Evolutionary conservation across 37 sponge, comb jelly and placozoan species (phyloP), one percentile per base, ranked within the genome.

Genomic region (Dysidea cf. avara): DNA sequence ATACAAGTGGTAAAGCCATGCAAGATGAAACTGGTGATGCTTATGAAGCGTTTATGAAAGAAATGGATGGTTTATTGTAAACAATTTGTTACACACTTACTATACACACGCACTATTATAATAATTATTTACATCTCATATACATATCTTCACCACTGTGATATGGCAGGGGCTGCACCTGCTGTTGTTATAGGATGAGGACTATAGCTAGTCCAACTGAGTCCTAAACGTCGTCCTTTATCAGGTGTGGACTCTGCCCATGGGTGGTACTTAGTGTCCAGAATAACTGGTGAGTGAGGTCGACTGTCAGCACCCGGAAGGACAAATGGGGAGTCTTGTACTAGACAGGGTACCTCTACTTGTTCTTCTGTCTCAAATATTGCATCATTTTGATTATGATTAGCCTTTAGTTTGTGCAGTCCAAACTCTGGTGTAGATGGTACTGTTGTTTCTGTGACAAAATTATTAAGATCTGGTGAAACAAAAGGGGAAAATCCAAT

Each of bases 11-110:
- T 13, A 34, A 28, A 3, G 25, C 68, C 1, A 48, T 30, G 21
- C 37, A 47, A 17, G 30, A 28, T 12, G 37, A 25, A 31, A 80
- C 81, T 46, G 94, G 87, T 37, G 97, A 93, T 61, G 99, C 95
- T 18, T 97, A 97, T 63, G 72, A 83, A 34, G 74, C 86, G 24
- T 97, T 97, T 46, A 97, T 97, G 99, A 84, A 87, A 5, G 95
- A 97, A 61, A 97, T 97, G 95, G 74, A 91, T 63, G 90, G 85
- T 56, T 77, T 97, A 25, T 66, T 97, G 72, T 97, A 79, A 43
- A 43, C 9, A 12, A 9, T 43, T 43, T 43, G 46, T 43, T 43
- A 43, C 46, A 12, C 7, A 43, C 7, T 43, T 43, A n/a, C n/a
- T n/a, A n/a, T n/a, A n/a, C n/a, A n/a, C n/a, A n/a, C n/a, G n/a